Percentiles rank a stretch among this genome's conserved stretches.
These are phyloP conservation scores for Leucophenga montana DNA, from an alignment of 2,888 invertebrate species.

Conservation along the genomic window DNA sequence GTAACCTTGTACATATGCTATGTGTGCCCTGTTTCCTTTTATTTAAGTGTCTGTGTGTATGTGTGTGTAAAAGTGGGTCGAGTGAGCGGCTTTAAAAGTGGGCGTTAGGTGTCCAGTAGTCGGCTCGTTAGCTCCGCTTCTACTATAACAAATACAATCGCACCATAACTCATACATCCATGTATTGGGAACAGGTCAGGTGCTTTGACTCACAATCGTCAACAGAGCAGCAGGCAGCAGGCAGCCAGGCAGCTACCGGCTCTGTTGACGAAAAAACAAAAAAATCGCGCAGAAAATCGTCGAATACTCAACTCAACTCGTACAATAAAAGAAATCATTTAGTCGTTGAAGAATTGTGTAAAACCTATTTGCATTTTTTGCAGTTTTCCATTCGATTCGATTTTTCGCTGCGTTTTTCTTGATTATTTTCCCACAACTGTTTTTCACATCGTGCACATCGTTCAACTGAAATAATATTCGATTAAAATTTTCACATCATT, in stretches of 20 bases:
- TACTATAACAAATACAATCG: background rate
- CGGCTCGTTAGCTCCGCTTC: background rate
- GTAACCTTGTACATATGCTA: conserved; percentile 52
- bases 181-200: conserved; percentile 20
- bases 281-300: background rate
- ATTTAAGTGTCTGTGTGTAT: conserved; percentile 1
- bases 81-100: conserved; percentile 16
- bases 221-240: background rate
- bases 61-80: background rate
- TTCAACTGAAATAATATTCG: conserved; percentile 21
- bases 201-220: conserved; percentile 3
- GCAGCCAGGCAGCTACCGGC: no score
- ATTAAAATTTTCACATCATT: conserved; percentile 8
- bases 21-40: conserved; percentile 39
- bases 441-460: background rate
- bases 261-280: background rate
- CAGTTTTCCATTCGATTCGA: conserved; percentile 42
- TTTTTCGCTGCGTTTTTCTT: conserved; percentile 38
- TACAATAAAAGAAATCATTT: conserved; percentile 29
- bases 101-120: conserved; percentile 17
- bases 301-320: background rate
- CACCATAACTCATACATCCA: background rate
- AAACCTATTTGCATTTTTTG: conserved; percentile 62
- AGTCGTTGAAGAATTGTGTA: conserved; percentile 52
- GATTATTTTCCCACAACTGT: conserved; percentile 32